Evolutionary conservation across 2,888 invertebrate genomes (phyloP), one percentile per base, ranked within the genome.

Genomic region (Cosmia trapezina): DNA sequence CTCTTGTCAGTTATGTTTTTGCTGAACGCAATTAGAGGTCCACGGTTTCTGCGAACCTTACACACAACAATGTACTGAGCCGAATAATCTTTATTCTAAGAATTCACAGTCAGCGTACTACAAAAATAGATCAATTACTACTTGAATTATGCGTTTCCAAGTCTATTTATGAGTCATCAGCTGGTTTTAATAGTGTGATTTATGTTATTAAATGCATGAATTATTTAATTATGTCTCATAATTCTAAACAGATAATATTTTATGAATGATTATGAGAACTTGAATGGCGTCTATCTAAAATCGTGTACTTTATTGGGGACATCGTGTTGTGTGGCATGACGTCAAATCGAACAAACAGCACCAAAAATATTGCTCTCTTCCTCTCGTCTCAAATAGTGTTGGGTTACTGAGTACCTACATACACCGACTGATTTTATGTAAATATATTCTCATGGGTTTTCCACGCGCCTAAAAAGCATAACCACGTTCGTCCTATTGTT

Each of bases 1-100:
- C 94, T 92, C 90, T 59, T 76, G 76, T 71, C 76, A 78, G 79
- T 83, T 76, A 28, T 76, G 83, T 94, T 94, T 94, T 94, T 94
- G 92, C 92, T 89, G 86, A 89, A 84, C 87, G 86, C 92, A 94
- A 94, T 94, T 94, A 94, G 90, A 91, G 90, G 89, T 86, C 81
- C 64, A 73, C 53, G 51, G 62, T 72, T 91, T 91, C 91, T 89
- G 80, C 82, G 92, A 92, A 91, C 80, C 84, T 76, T 76, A 71
- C 75, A 66, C 75, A 84, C 81, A 86, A 88, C 89, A 90, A 85
- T 87, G 84, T 88, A 86, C 76, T 81, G 80, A 85, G 78, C 81
- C 83, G 84, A 88, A 87, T 90, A 86, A 90, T 89, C 87, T 88
- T 74, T 78, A 82, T 91, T 90, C 90, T 80, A 33, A 79, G 90